phyloP scores from a whole-genome alignment of 2,113 vertebrate genomes.

The human region DNA sequence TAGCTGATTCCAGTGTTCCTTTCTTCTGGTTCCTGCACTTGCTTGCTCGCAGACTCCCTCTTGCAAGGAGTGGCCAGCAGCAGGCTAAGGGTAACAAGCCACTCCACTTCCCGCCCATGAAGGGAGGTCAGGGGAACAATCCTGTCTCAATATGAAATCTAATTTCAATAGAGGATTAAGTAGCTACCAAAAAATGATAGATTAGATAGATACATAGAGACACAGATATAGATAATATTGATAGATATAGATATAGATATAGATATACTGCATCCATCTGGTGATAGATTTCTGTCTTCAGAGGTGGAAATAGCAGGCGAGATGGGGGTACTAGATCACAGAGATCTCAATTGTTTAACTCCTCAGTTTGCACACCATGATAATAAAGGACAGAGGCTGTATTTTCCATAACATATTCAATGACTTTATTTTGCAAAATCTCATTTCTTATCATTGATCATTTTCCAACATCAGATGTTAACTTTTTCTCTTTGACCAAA shows the following conservation, averaged over 20 bases:
- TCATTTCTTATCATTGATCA: not conserved
- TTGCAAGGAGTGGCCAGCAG: too few relatives aligned
- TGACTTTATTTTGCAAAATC: not conserved
- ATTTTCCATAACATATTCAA: not conserved
- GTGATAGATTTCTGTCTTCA: not conserved
- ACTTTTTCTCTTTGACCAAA: not conserved
- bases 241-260: too few relatives aligned
- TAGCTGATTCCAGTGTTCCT: too few relatives aligned
- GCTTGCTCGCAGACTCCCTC: too few relatives aligned
- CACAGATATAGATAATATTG: not conserved
- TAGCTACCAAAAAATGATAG: not conserved
- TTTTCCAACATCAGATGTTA: not conserved
- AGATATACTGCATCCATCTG: not conserved
- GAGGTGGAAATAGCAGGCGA: not conserved
- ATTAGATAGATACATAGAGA: too few relatives aligned
- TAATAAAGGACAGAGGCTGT: accelerated
- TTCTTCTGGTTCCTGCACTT: too few relatives aligned
- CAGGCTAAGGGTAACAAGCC: too few relatives aligned
- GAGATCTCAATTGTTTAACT: not conserved
- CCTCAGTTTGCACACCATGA: not conserved
- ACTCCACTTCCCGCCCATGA: too few relatives aligned
- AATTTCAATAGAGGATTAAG: not conserved
- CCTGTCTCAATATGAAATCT: not conserved
- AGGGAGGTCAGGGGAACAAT: too few relatives aligned
- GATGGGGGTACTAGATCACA: accelerated